phyloP scores from a whole-genome alignment of 1,140 invertebrate genomes.

The Drosophila funebris region DNA sequence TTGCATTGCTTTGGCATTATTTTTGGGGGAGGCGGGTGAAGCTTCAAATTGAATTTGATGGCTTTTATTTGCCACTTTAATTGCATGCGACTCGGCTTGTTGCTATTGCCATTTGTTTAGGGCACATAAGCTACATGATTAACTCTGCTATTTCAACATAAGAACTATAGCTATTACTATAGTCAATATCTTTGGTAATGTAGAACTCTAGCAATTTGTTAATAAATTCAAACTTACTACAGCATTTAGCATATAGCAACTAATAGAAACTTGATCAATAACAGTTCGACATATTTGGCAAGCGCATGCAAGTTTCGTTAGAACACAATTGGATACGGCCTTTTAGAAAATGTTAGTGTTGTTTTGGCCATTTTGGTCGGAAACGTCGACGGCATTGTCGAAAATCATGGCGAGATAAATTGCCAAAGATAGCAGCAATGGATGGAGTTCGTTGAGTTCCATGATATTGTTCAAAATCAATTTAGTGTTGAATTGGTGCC shows the following conservation, averaged over 20 bases:
- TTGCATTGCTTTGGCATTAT: conserved; percentile 29
- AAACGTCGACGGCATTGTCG: conserved; percentile 58
- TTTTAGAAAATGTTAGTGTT: conserved; percentile 14
- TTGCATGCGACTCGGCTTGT: conserved; percentile 29
- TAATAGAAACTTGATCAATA: not conserved
- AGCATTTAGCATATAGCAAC: not conserved
- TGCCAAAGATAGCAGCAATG: conserved; percentile 69
- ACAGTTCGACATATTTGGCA: conserved; percentile 2
- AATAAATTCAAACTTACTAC: too few relatives aligned
- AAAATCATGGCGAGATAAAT: conserved; percentile 73
- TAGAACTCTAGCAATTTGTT: too few relatives aligned
- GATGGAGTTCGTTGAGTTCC: conserved; percentile 32
- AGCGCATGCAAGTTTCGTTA: conserved; percentile 28
- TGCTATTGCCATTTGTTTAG: not conserved
- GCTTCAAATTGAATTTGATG: conserved; percentile 57
- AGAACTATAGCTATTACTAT: too few relatives aligned
- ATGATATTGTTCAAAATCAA: conserved; percentile 71
- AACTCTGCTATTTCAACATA: too few relatives aligned
- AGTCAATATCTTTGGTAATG: too few relatives aligned
- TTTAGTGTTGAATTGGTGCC: conserved; percentile 76
- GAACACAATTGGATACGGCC: conserved; percentile 5
- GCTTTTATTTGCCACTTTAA: conserved; percentile 59
- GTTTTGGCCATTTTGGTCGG: conserved; percentile 28
- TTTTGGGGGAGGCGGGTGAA: conserved; percentile 7
- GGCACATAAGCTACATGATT: conserved; percentile 8